Evolutionary conservation across 2,888 invertebrate species (phyloP).

Genomic region (Parnassius smintheus): DNA sequence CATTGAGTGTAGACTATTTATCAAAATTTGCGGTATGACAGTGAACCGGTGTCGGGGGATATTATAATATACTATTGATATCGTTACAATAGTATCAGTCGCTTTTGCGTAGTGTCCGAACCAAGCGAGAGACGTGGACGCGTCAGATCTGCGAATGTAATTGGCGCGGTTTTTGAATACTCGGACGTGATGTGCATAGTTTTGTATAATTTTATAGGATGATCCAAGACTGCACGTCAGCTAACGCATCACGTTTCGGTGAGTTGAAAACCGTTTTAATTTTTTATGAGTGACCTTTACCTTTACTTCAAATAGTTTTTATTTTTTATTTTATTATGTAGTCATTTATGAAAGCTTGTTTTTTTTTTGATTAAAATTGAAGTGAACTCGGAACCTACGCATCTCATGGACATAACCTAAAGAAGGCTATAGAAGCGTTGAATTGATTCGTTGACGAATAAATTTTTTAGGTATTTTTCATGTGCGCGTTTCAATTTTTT

Average conservation of each 20-base stretch:
- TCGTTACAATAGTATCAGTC: neutral
- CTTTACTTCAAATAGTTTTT: too few relatives aligned
- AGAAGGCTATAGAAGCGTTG: too few relatives aligned
- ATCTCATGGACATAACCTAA: too few relatives aligned
- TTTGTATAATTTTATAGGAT: neutral
- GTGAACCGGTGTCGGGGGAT: neutral
- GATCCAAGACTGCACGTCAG: neutral
- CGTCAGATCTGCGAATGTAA: neutral
- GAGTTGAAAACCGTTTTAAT: neutral
- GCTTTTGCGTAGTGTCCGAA: neutral
- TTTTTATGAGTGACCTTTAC: too few relatives aligned
- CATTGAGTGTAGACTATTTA: neutral
- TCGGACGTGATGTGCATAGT: neutral
- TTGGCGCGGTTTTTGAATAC: neutral
- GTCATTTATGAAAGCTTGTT: too few relatives aligned
- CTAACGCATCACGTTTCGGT: neutral
- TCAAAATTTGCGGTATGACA: neutral
- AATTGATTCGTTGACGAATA: too few relatives aligned
- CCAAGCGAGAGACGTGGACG: neutral
- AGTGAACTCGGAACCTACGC: too few relatives aligned
- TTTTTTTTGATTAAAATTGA: too few relatives aligned
- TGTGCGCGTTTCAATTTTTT: too few relatives aligned
- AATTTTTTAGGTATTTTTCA: too few relatives aligned
- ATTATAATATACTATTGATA: slow-evolving; percentile 2
- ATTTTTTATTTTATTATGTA: too few relatives aligned